phyloP scores from a whole-genome alignment of 2,797 vertebrate genomes.

The Xyrichtys novacula region DNA sequence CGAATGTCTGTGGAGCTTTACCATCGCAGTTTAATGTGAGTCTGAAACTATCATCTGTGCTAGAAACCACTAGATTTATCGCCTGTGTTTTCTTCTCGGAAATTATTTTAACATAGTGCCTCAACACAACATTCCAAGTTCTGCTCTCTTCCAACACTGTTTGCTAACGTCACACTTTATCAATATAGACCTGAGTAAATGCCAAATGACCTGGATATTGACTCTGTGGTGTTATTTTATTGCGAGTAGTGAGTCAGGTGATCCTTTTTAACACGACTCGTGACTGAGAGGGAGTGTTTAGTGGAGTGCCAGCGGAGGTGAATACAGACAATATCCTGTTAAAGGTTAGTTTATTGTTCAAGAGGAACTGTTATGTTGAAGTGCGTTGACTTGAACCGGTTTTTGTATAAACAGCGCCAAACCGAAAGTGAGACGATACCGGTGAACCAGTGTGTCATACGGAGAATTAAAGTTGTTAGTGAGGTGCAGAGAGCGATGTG shows the following conservation, averaged over 20 bases:
- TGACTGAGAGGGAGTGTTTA: not conserved
- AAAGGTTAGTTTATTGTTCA: not conserved
- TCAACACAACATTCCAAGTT: not conserved
- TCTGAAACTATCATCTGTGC: not conserved
- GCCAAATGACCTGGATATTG: slow-evolving; percentile 17
- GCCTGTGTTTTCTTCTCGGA: not conserved
- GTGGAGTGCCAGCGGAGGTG: not conserved
- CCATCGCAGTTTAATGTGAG: not conserved
- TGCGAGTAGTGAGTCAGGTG: slow-evolving; percentile 14
- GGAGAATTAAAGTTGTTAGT: too few relatives aligned
- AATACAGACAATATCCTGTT: slow-evolving; percentile 29
- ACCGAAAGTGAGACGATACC: not conserved
- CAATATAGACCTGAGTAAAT: slow-evolving; percentile 18
- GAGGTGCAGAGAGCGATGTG: not conserved
- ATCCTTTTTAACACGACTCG: not conserved
- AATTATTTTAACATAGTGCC: not conserved
- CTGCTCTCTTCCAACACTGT: not conserved
- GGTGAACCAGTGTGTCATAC: too few relatives aligned
- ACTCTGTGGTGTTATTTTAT: not conserved
- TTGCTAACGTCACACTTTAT: slow-evolving; percentile 7
- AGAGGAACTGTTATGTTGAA: not conserved
- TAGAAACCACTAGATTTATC: not conserved
- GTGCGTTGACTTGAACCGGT: slow-evolving; percentile 2
- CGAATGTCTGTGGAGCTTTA: not conserved
- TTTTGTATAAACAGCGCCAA: not conserved